These are phyloP conservation scores for Agrilus cyanescens DNA, from an alignment of 2,888 invertebrate species.

Conservation along the genomic window DNA sequence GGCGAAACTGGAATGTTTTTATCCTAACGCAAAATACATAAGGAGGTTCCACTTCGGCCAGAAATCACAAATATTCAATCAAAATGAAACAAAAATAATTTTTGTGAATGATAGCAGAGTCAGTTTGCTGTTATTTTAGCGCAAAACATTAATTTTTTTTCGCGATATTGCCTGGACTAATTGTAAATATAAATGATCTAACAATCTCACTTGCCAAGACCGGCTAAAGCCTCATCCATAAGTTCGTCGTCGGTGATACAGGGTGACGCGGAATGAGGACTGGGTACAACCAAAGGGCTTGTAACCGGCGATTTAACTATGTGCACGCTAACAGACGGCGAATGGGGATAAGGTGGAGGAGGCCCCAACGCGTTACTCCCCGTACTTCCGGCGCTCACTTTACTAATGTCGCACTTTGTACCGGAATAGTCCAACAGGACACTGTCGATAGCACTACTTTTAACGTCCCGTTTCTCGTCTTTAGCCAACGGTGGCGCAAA, in stretches of 20 bases:
- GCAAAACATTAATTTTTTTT: no score
- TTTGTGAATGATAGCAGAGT: no score
- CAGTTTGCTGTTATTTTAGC: no score
- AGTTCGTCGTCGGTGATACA: conserved; percentile 82
- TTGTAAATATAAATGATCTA: no score
- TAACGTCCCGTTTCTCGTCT: conserved; percentile 26
- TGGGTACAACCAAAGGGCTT: conserved; percentile 53
- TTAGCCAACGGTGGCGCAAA: conserved; percentile 33
- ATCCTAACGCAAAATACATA: no score
- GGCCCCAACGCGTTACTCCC: conserved; percentile 15
- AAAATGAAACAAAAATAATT: no score
- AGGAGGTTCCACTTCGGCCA: no score
- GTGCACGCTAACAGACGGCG: conserved; percentile 62
- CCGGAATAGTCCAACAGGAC: conserved; percentile 53
- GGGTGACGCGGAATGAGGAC: conserved; percentile 58
- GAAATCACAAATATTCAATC: no score
- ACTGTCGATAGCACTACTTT: conserved; percentile 33
- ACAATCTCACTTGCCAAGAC: conserved; percentile 54
- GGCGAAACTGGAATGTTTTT: no score
- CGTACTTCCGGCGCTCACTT: conserved; percentile 5
- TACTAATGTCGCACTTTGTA: conserved; percentile 6
- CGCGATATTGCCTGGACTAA: no score
- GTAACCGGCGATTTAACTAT: conserved; percentile 68
- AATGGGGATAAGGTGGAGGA: conserved; percentile 37
- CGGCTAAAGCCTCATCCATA: conserved; percentile 78